These are phyloP conservation scores for Acropora tenuis DNA, from an alignment of 64 coral and sea anemone species.

Conservation along the genomic window DNA sequence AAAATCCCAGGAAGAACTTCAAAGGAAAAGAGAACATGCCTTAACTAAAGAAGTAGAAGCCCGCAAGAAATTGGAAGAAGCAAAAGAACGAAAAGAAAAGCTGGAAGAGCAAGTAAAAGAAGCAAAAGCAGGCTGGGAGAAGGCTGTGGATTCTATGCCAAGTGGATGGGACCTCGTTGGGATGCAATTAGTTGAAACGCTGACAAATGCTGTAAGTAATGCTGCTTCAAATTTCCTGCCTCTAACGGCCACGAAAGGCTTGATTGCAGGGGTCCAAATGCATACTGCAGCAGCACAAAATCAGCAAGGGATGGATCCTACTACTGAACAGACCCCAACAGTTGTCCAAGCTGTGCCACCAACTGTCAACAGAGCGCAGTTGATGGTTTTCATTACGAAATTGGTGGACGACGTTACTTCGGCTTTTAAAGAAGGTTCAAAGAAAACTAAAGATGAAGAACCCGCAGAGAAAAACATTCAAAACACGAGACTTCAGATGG, in stretches of 20 bases:
- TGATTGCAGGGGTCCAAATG: neutral
- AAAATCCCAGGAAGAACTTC: neutral
- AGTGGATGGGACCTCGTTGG: neutral
- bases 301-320: neutral
- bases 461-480: too few relatives aligned
- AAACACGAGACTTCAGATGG: neutral
- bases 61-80: neutral
- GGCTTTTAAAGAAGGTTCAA: neutral
- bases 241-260: neutral
- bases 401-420: neutral
- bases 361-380: neutral
- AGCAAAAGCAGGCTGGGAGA: neutral
- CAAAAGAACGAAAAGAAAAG: constrained; percentile 7
- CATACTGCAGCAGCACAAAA: neutral
- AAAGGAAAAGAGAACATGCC: neutral
- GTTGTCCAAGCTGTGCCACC: neutral
- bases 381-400: neutral
- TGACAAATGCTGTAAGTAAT: neutral
- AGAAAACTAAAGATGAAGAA: neutral
- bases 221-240: too few relatives aligned
- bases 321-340: neutral
- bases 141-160: constrained; percentile 22
- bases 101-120: neutral
- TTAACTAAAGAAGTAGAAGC: neutral
- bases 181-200: neutral